Conservation (phyloP, 2,888 invertebrate species). For the Nasonovia ribisnigri region DNA sequence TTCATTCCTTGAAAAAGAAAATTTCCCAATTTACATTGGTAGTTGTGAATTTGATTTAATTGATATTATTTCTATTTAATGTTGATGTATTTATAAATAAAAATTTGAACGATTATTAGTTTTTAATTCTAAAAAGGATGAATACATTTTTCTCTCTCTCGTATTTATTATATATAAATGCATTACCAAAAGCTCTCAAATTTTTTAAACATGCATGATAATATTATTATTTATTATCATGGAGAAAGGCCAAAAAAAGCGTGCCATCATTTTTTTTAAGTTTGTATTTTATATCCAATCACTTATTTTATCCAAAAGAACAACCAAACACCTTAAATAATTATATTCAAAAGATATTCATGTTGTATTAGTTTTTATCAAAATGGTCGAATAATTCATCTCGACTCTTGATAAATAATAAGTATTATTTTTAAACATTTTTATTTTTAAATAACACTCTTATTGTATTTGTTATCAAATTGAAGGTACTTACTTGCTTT, state of each 20-base stretch:
- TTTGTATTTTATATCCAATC: background rate
- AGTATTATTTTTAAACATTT: background rate
- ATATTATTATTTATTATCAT: too few species aligned
- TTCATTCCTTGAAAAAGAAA: background rate
- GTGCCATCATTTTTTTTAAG: background rate
- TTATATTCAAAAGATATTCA: background rate
- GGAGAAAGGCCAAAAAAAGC: background rate
- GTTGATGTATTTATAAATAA: background rate
- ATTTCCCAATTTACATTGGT: background rate
- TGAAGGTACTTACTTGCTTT: too few species aligned
- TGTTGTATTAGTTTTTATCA: background rate
- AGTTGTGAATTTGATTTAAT: too few species aligned
- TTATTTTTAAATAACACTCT: background rate
- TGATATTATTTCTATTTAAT: background rate
- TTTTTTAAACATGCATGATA: background rate
- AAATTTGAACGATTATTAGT: background rate
- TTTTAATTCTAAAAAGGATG: background rate
- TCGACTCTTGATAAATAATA: too few species aligned
- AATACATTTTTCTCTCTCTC: too few species aligned
- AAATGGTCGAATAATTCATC: background rate
- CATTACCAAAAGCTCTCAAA: background rate
- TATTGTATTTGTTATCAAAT: too few species aligned
- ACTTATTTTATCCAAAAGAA: background rate
- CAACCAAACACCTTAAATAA: background rate
- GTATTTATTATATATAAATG: background rate